Evolutionary conservation across 2,888 invertebrate genomes (phyloP), one percentile per base, ranked within the genome.

Genomic region (Taphrorychus bicolor): DNA sequence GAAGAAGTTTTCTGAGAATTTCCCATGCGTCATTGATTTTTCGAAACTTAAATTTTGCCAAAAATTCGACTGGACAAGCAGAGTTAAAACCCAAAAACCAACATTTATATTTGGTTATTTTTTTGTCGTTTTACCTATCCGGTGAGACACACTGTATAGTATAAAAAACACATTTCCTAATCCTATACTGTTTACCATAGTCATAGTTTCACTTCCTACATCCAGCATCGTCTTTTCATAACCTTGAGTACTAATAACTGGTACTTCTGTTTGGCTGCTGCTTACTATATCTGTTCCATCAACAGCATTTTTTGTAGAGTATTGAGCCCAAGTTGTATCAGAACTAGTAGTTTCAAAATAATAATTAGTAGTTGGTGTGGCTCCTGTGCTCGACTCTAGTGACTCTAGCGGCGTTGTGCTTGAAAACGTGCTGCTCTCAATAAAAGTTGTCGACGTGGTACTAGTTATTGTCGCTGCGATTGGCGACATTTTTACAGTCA

Each of bases 401-500:
- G 32, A 32, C 5, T 5, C 5, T 11, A 5, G 14, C 14, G 5
- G 14, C 5, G 48, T 11, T 48, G 48, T 48, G 14, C 11, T 48
- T 48, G 9, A 5, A 48, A 14, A 7, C 52, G 19, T 5, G 19
- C 19, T 21, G 7, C 14, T 14, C 4, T n/a, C n/a, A n/a, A n/a
- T n/a, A n/a, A n/a, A n/a, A n/a, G n/a, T n/a, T n/a, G 19, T 5
- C 16, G 32, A 32, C 11, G 45, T 54, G 0, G 53, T 60, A 9
- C 14, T 24, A 41, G 51, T 60, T n/a, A 48, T 42, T 14, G n/a
- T 32, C 9, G 71, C 68, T 5, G 71, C 72, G 16, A 49, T 59
- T 21, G 66, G 63, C 42, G 66, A 40, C 21, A 62, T 59, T 59
- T 58, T 70, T 14, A 65, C 23, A 41, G 48, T 66, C 42, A 67